These are phyloP conservation scores for Cryptotermes secundus DNA, from an alignment of 1,140 invertebrate genomes.

Conservation along the genomic window DNA sequence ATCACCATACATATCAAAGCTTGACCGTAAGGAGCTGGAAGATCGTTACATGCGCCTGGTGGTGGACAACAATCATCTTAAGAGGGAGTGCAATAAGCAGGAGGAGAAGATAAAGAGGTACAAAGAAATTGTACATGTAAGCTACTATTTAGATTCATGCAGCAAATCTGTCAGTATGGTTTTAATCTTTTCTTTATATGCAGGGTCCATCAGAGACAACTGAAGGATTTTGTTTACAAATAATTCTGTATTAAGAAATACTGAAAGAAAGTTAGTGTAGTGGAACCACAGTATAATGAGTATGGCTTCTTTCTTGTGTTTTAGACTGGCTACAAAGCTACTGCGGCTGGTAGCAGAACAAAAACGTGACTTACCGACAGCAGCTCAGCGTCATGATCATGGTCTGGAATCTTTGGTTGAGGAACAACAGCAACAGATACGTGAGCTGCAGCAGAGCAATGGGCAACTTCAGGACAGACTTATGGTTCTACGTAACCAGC, in stretches of 20 bases:
- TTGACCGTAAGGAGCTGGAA: background rate
- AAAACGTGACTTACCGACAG: background rate
- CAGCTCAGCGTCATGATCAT: background rate
- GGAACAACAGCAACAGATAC: background rate
- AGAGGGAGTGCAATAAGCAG: background rate
- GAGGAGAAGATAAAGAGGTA: constrained; percentile 16
- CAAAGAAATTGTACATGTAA: background rate
- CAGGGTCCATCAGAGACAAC: no score
- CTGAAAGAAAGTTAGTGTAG: no score
- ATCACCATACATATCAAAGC: background rate
- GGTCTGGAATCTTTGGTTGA: background rate
- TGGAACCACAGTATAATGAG: no score
- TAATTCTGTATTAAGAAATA: no score
- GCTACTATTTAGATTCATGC: no score
- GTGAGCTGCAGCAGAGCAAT: background rate
- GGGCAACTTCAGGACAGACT: background rate
- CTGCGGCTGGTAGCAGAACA: background rate
- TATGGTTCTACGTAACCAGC: background rate
- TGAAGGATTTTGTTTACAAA: no score
- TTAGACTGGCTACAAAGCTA: background rate
- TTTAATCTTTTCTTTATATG: no score
- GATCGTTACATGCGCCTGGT: background rate
- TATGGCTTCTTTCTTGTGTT: no score
- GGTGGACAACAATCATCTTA: background rate
- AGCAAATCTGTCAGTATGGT: no score